A percentile compares a stretch with the other conserved stretches of the same genome.
phyloP scores from a whole-genome alignment of 2,797 vertebrate species.

The Oreochromis mossambicus region DNA sequence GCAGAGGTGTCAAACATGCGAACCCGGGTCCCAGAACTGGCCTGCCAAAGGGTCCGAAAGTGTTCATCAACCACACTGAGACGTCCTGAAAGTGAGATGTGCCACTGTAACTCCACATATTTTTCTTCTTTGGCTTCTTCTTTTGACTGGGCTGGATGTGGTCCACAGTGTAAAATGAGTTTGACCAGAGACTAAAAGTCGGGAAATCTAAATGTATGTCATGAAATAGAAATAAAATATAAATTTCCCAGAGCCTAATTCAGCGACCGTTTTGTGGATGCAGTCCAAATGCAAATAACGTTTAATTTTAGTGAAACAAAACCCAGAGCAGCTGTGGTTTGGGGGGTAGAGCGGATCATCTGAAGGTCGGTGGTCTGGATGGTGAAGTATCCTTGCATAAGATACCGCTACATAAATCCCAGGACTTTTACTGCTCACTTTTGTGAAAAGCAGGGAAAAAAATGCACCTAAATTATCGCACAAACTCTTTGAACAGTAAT shows the following conservation, averaged over 20 bases:
- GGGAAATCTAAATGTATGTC: neutral
- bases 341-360: neutral
- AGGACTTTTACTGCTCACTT: neutral
- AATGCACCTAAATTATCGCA: neutral
- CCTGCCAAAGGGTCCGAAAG: neutral
- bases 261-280: fast-evolving
- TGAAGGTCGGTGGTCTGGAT: neutral
- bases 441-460: neutral
- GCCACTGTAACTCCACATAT: neutral
- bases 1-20: fast-evolving
- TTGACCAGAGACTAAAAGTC: neutral
- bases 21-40: neutral
- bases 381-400: neutral
- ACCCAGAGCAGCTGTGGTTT: no score
- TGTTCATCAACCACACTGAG: neutral
- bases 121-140: neutral
- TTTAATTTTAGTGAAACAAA: neutral
- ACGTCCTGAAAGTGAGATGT: neutral
- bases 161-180: fast-evolving
- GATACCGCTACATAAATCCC: neutral
- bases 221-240: neutral
- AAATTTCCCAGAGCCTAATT: neutral
- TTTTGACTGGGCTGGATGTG: neutral
- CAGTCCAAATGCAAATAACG: neutral
- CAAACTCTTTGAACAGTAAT: neutral